Percentiles rank a stretch among this genome's conserved stretches.
phyloP scores from a whole-genome alignment of 2,888 invertebrate genomes.

The Drosophila mimica region DNA sequence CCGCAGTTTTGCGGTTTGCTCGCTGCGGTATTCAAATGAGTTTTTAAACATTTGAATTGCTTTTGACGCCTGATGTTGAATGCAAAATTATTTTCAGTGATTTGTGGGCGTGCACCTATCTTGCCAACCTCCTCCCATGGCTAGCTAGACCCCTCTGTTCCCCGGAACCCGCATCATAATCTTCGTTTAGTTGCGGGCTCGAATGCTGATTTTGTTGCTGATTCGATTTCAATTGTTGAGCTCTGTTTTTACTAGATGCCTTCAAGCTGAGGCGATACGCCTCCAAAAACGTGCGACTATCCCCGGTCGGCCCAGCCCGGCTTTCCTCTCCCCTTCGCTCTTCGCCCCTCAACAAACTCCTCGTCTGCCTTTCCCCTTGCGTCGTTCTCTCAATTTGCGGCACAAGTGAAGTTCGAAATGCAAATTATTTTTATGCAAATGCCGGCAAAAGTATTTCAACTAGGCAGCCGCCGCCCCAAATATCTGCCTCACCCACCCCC shows the following conservation, averaged over 20 bases:
- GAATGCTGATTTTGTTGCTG: conserved; percentile 73
- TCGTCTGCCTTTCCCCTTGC: background rate
- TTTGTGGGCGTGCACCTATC: conserved; percentile 43
- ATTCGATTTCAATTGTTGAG: conserved; percentile 73
- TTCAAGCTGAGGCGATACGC: conserved; percentile 31
- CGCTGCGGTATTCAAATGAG: conserved; percentile 68
- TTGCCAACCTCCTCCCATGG: background rate
- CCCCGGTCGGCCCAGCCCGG: background rate
- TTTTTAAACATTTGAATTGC: conserved; percentile 74
- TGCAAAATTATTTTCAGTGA: conserved; percentile 70
- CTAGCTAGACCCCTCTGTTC: background rate
- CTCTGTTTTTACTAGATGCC: conserved; percentile 47
- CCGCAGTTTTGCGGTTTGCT: conserved; percentile 48
- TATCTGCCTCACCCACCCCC: background rate
- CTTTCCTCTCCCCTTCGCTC: too few species aligned
- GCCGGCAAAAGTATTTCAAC: conserved; percentile 67
- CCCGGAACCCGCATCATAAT: background rate
- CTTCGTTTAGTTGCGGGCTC: conserved; percentile 67
- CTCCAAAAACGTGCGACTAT: conserved; percentile 36
- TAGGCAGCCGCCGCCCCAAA: conserved; percentile 34
- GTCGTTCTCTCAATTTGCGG: background rate
- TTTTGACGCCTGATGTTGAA: conserved; percentile 74
- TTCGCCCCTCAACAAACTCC: background rate
- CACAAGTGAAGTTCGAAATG: conserved; percentile 64
- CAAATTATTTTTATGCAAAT: conserved; percentile 74